Evolutionary conservation across 37 sponge, comb jelly and placozoan genomes (phyloP).

Genomic region (Agelas oroides): DNA sequence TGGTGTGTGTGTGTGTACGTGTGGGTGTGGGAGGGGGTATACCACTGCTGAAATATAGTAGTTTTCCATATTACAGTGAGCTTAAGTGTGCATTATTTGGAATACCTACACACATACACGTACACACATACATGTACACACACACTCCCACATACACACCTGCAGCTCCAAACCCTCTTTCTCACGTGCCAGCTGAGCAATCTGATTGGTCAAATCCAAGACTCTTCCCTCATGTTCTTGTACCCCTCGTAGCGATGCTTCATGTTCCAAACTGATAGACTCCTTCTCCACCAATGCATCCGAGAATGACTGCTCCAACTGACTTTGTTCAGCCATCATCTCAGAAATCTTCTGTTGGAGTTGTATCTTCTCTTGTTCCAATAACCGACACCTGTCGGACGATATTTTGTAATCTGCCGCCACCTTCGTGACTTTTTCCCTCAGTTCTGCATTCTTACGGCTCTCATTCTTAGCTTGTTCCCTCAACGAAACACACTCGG

Average conservation of each 20-base stretch:
- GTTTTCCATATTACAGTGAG: no score
- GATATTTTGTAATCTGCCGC: slow-evolving; percentile 48
- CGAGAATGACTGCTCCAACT: slow-evolving; percentile 6
- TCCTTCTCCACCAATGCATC: slow-evolving; percentile 27
- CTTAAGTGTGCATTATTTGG: no score
- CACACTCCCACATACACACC: neutral
- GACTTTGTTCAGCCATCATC: neutral
- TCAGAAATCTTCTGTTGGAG: slow-evolving; percentile 18
- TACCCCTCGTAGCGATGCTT: neutral
- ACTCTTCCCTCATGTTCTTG: slow-evolving; percentile 48
- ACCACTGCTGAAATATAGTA: no score
- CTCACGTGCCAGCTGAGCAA: slow-evolving; percentile 39
- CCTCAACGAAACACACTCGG: slow-evolving; percentile 13
- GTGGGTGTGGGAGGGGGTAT: neutral
- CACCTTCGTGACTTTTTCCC: slow-evolving; percentile 31
- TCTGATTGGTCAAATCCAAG: slow-evolving; percentile 50
- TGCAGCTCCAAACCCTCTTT: slow-evolving; percentile 27
- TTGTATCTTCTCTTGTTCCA: slow-evolving; percentile 37
- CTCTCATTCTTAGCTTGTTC: slow-evolving; percentile 34
- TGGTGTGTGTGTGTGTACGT: slow-evolving; percentile 1
- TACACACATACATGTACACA: neutral
- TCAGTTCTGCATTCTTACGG: slow-evolving; percentile 16
- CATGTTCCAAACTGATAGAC: slow-evolving; percentile 23
- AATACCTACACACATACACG: neutral
- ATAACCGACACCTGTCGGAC: slow-evolving; percentile 13